Percentiles rank a stretch among this genome's conserved stretches.
Evolutionary conservation across 2,113 vertebrate genomes (phyloP).

Genomic region (Puntigrus tetrazona): DNA sequence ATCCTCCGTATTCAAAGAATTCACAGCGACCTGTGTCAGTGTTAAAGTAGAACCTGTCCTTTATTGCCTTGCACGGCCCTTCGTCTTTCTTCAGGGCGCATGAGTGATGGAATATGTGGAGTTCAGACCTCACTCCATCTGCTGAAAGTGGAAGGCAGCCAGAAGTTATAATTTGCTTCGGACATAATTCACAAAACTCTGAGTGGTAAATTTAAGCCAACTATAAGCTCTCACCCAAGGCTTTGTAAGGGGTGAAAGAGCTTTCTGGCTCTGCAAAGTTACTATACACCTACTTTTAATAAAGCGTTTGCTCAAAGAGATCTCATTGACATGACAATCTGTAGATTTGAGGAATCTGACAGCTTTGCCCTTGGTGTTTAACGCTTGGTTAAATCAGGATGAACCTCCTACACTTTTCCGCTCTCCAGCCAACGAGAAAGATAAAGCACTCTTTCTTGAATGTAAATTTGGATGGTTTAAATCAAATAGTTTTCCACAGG

Average conservation of each 20-base stretch:
- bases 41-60: slow-evolving; percentile 80
- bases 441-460: slow-evolving; percentile 23
- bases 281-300: slow-evolving; percentile 24
- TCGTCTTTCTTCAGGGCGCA: slow-evolving; percentile 82
- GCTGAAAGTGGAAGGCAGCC: slow-evolving; percentile 42
- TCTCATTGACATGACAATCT: slow-evolving; percentile 16
- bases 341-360: not conserved
- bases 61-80: slow-evolving; percentile 84
- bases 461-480: not conserved
- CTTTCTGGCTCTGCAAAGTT: slow-evolving; percentile 45
- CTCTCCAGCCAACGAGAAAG: slow-evolving; percentile 4
- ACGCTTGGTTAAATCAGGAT: not conserved
- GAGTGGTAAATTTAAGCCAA: slow-evolving; percentile 54
- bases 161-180: slow-evolving; percentile 46
- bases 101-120: slow-evolving; percentile 74
- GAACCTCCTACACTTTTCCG: slow-evolving; percentile 27
- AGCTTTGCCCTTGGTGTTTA: slow-evolving; percentile 19
- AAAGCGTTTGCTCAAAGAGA: slow-evolving; percentile 47
- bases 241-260: slow-evolving; percentile 51
- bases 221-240: slow-evolving; percentile 54
- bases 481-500: not conserved
- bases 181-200: slow-evolving; percentile 42
- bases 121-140: slow-evolving; percentile 55
- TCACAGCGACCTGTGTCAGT: slow-evolving; percentile 77
- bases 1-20: slow-evolving; percentile 87